phyloP scores from a whole-genome alignment of 2,888 invertebrate genomes.

The Pseudococcus jackbeardsleyi region DNA sequence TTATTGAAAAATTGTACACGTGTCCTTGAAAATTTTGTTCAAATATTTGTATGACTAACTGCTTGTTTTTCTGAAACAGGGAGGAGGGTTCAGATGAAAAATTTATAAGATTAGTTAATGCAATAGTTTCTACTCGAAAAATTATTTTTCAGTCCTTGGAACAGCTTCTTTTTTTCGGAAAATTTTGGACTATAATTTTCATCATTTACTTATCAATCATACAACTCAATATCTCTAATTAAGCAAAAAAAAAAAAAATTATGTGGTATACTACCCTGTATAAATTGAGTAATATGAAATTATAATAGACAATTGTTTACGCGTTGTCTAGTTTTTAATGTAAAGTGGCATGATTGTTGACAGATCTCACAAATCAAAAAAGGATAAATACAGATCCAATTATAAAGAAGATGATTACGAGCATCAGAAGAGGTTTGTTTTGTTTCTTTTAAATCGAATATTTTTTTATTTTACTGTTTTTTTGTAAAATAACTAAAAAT shows the following conservation, averaged over 20 bases:
- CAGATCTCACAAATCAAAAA: slow-evolving; percentile 56
- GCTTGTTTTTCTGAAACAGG: not conserved
- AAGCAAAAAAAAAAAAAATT: not conserved
- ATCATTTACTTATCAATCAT: no score
- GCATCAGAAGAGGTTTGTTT: slow-evolving; percentile 44
- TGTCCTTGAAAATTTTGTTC: not conserved
- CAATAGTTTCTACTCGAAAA: no score
- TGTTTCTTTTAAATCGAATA: no score
- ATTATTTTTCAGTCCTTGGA: no score
- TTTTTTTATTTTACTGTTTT: no score
- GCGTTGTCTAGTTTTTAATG: not conserved
- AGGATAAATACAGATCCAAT: slow-evolving; percentile 33
- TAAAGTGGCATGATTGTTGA: not conserved
- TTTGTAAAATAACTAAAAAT: no score
- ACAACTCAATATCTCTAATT: not conserved
- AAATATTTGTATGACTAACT: not conserved
- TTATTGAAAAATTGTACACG: not conserved
- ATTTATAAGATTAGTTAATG: no score
- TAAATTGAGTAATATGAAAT: not conserved
- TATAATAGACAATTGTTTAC: not conserved
- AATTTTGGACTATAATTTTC: no score
- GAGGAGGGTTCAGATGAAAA: no score
- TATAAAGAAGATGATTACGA: slow-evolving; percentile 55
- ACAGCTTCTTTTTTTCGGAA: no score
- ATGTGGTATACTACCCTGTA: slow-evolving; percentile 62